Evolutionary conservation across 2,888 invertebrate genomes (phyloP), one percentile per base, ranked within the genome.

Genomic region (Microplitis deprimator): DNA sequence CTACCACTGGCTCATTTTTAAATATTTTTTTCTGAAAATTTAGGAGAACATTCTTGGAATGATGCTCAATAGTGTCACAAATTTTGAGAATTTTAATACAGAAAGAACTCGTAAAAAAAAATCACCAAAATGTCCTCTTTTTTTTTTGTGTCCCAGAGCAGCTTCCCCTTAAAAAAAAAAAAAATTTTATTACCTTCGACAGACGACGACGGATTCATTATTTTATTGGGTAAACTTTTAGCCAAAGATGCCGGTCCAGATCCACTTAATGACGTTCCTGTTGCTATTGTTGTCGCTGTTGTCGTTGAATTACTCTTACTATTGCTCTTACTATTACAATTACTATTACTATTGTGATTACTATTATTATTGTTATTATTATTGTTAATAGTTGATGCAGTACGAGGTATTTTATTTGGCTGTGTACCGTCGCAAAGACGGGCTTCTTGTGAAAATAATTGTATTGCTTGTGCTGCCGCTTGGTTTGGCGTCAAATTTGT

Each of bases 381-480:
- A 50, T 50, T 50, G 13, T 50, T 50, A 50, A 50, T 50, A 8
- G 50, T 13, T 8, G 50, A 50, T 50, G 50, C 50, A 13, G 50
- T 50, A 83, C 94, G 91, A 67, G 95, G 93, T 81, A 95, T 93
- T 92, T 95, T 95, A 84, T 93, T 94, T 8, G 92, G 93, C 83
- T 93, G 93, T 79, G 92, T 92, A 8, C 89, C 88, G 89, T 96
- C 96, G 91, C 97, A 97, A 41, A 97, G 91, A 82, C 93, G 92
- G 29, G 96, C 96, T 87, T 97, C 96, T 89, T 95, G 93, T 79
- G 95, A 95, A 88, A 96, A 96, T 79, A 98, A 91, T 85, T 96
- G 94, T 83, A 98, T 94, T 8, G 98, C 97, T 87, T 95, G 94
- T 0, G 96, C 96, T 40, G 98, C 98, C 74, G 97, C 97, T 90